These are phyloP conservation scores for Conus canariensis DNA, from an alignment of 2,888 invertebrate species.

Conservation along the genomic window DNA sequence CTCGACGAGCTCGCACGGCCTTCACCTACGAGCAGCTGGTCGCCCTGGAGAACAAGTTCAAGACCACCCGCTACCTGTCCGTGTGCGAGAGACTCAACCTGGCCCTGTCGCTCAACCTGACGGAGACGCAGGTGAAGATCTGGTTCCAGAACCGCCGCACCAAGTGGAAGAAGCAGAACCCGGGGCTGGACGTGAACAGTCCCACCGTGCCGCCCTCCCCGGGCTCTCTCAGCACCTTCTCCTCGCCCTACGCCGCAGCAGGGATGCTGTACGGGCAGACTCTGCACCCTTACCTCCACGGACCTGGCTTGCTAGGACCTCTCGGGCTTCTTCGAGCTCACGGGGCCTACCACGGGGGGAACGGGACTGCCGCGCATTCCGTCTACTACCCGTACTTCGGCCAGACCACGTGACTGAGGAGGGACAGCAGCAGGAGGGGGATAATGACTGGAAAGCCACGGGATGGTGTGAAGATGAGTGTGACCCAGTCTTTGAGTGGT, in stretches of 20 bases:
- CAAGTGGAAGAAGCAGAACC: slow-evolving; percentile 99
- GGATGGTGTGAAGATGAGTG: slow-evolving; percentile 16
- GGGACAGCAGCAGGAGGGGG: not conserved
- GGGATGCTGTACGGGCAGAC: slow-evolving; percentile 71
- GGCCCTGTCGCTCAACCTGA: slow-evolving; percentile 94
- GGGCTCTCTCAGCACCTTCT: slow-evolving; percentile 63
- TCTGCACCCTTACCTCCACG: slow-evolving; percentile 70
- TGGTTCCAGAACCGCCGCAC: slow-evolving; percentile 89
- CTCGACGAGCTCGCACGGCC: slow-evolving; percentile 94
- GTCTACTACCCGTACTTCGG: slow-evolving; percentile 60
- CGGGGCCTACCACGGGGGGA: slow-evolving; percentile 64
- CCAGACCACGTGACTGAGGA: slow-evolving; percentile 53
- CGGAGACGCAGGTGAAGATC: slow-evolving; percentile 91
- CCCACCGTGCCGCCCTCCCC: slow-evolving; percentile 72
- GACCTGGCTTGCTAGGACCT: slow-evolving; percentile 62
- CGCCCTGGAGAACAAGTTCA: slow-evolving; percentile 98
- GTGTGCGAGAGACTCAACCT: slow-evolving; percentile 98
- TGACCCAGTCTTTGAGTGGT: not conserved
- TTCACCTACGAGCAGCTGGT: slow-evolving; percentile 99
- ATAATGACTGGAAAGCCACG: not conserved
- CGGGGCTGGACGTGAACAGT: slow-evolving; percentile 93
- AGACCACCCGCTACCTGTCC: slow-evolving; percentile 94
- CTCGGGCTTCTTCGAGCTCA: slow-evolving; percentile 67
- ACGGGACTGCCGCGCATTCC: slow-evolving; percentile 59
- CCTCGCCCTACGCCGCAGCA: slow-evolving; percentile 67